A percentile compares a stretch with the other conserved stretches of the same genome.
Evolutionary conservation across 2,888 invertebrate genomes (phyloP).

Genomic region (Cantharis rufa): DNA sequence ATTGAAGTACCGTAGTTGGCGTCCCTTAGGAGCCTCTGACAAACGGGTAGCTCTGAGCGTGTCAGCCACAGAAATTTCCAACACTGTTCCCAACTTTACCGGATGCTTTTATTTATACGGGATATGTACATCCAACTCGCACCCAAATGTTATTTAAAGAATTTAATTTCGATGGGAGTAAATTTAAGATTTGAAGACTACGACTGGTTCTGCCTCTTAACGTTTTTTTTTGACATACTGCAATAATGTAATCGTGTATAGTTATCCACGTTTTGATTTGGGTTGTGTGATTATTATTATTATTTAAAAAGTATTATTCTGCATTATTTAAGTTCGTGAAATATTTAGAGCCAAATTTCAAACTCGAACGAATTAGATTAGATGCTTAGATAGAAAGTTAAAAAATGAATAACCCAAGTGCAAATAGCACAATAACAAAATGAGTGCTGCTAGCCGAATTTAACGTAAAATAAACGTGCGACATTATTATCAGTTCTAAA

Average conservation of each 20-base stretch:
- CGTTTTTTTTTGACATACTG: too few species aligned
- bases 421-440: too few species aligned
- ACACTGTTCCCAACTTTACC: constrained; percentile 7
- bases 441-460: too few species aligned
- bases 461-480: not conserved
- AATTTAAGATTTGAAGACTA: too few species aligned
- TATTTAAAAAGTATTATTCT: not conserved
- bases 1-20: constrained; percentile 16
- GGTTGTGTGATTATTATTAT: not conserved
- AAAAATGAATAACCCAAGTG: not conserved
- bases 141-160: not conserved
- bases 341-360: not conserved
- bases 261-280: not conserved
- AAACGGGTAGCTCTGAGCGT: constrained; percentile 26
- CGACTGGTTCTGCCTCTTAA: too few species aligned
- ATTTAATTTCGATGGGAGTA: not conserved
- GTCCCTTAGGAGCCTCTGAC: constrained; percentile 24
- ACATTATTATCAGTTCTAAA: not conserved
- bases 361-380: not conserved
- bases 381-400: not conserved
- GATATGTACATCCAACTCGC: not conserved
- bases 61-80: constrained; percentile 21
- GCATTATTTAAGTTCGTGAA: not conserved
- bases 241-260: too few species aligned
- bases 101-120: constrained; percentile 1